A percentile compares a stretch with the other conserved stretches of the same genome.
Evolutionary conservation across 2,797 vertebrate species (phyloP).

Genomic region (Sebastes steindachneri): DNA sequence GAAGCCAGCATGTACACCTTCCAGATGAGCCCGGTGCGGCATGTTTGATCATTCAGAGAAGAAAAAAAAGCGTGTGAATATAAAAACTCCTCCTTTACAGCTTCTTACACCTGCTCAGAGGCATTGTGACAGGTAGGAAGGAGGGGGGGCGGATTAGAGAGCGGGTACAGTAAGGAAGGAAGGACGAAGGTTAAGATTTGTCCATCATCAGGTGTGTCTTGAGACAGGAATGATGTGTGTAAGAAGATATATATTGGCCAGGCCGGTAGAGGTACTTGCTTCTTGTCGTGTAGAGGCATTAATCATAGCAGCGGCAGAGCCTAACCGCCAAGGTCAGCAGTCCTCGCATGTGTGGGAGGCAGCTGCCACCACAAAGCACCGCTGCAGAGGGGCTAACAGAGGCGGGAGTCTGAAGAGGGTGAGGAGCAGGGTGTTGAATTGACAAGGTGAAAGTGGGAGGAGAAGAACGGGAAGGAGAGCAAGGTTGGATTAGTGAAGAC

Average conservation of each 20-base stretch:
- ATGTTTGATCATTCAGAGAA: constrained; percentile 65
- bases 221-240: constrained; percentile 70
- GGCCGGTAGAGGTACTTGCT: constrained; percentile 72
- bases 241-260: constrained; percentile 74
- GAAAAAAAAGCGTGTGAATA: constrained; percentile 14
- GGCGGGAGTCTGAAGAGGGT: constrained; percentile 51
- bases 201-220: constrained; percentile 72
- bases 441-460: constrained; percentile 58
- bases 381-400: constrained; percentile 40
- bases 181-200: constrained; percentile 44
- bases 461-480: constrained; percentile 36
- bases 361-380: constrained; percentile 59
- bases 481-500: constrained; percentile 60
- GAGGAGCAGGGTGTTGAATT: constrained; percentile 49
- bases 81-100: constrained; percentile 42
- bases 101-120: constrained; percentile 23
- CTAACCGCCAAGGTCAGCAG: constrained; percentile 80
- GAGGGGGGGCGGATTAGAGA: constrained; percentile 31
- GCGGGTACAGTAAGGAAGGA: not conserved
- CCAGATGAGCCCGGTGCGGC: constrained; percentile 59
- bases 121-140: constrained; percentile 8
- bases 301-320: constrained; percentile 77
- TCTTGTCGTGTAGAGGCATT: constrained; percentile 83
- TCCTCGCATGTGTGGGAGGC: constrained; percentile 74
- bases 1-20: constrained; percentile 58